A percentile compares a stretch with the other conserved stretches of the same genome.
phyloP scores from a whole-genome alignment of 2,113 vertebrate species.

The Ia io region DNA sequence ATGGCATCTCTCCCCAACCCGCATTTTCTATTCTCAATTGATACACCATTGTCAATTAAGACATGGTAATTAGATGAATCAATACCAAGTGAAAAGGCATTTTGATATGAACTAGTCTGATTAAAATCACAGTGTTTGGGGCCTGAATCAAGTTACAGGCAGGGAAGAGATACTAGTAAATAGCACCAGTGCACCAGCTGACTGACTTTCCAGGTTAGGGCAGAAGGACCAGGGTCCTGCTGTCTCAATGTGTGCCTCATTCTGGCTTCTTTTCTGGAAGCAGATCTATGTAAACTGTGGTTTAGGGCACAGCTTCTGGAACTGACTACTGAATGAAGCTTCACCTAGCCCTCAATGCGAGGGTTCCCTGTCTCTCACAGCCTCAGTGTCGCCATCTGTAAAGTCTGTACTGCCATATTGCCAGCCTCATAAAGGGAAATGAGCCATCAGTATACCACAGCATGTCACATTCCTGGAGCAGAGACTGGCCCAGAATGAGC shows the following conservation, averaged over 20 bases:
- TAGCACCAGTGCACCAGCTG: accelerated
- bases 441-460: accelerated
- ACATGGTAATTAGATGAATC: no score
- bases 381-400: accelerated
- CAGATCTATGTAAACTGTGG: accelerated
- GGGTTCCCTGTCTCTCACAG: no score
- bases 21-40: accelerated
- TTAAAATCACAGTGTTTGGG: background rate
- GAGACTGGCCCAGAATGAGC: accelerated
- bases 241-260: accelerated
- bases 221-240: background rate
- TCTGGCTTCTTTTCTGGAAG: background rate
- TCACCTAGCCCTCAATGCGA: accelerated
- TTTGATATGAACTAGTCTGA: background rate
- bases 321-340: accelerated
- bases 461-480: background rate
- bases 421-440: accelerated
- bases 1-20: no score
- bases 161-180: no score
- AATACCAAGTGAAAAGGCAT: background rate
- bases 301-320: background rate
- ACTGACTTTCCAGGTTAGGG: accelerated
- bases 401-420: accelerated
- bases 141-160: accelerated
- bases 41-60: accelerated